Percentiles rank a stretch among this genome's conserved stretches.
These are phyloP conservation scores for Chloropsis hardwickii DNA, from an alignment of 2,113 vertebrate species.

Conservation along the genomic window DNA sequence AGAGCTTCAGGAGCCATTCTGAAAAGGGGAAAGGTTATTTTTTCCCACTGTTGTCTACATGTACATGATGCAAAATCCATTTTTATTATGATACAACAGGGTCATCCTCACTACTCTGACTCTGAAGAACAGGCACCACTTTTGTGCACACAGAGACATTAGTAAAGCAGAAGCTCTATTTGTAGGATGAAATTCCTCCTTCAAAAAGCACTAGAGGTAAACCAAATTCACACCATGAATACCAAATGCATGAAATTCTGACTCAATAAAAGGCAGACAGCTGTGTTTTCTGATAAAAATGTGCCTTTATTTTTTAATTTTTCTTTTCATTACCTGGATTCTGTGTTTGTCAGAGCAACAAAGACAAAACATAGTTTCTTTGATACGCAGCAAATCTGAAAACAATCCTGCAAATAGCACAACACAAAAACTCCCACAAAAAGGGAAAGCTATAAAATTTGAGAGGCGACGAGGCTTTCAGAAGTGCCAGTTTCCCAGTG, in stretches of 20 bases:
- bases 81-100: not conserved
- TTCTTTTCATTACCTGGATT: slow-evolving; percentile 45
- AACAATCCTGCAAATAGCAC: slow-evolving; percentile 18
- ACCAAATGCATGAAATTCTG: slow-evolving; percentile 13
- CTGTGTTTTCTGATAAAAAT: slow-evolving; percentile 54
- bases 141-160: not conserved
- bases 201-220: slow-evolving; percentile 3
- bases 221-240: not conserved
- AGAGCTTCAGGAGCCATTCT: not conserved
- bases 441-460: slow-evolving; percentile 53
- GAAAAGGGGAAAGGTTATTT: not conserved
- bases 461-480: slow-evolving; percentile 31
- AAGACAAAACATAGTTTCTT: slow-evolving; percentile 17
- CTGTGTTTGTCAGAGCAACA: not conserved
- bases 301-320: slow-evolving; percentile 20
- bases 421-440: slow-evolving; percentile 22
- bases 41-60: not conserved
- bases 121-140: not conserved
- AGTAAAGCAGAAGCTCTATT: not conserved
- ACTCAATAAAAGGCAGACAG: slow-evolving; percentile 45
- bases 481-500: slow-evolving; percentile 43
- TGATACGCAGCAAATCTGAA: not conserved
- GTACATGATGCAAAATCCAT: not conserved
- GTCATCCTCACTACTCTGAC: not conserved
- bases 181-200: not conserved